Evolutionary conservation across 2,797 vertebrate species (phyloP), one percentile per base, ranked within the genome.

Genomic region (Chaetophractus vellerosus): DNA sequence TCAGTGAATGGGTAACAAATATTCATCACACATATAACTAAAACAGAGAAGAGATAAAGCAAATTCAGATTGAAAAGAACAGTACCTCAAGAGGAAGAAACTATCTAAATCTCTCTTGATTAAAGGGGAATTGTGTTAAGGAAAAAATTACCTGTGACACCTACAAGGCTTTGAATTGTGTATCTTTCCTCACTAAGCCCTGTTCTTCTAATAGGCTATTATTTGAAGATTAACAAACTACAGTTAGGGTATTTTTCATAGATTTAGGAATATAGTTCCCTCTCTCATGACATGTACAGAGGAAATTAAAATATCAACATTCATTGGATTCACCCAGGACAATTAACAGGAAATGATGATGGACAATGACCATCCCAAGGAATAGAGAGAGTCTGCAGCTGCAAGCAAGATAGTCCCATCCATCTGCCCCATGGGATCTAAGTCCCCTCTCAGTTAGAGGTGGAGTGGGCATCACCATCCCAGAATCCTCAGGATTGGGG

Each of bases 41-140:
- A 68, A 79, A 63, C 24, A 33, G 63, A 82, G 68, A 85, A n/a
- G 81, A 86, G 9, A 19, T 48, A 88, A 64, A 50, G 64, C 57
- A 66, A 85, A 94, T 93, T 80, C n/a, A 23, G 71, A 85, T 57
- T 16, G 24, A 75, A 95, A 91, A 94, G 36, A 74, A 64, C 26
- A 80, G 21, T 12, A 50, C 38, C 24, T 69, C 24, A 50, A 15
- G 36, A 88, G 66, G 69, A 84, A 94, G 80, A 76, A 93, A 75
- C 16, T 33, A 71, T 66, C 61, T 87, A 88, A 96, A 64, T 66
- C 33, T 33, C 52, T 88, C 38, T 83, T 31, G 48, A 88, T 92
- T 76, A 88, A 93, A 94, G 74, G 63, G n/a, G 57, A 90, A 95
- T 15, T 82, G 23, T 64, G 31, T 82, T 93, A 72, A 87, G 48